Conservation (phyloP, 2,888 invertebrate genomes). For the Bembecia ichneumoniformis region DNA sequence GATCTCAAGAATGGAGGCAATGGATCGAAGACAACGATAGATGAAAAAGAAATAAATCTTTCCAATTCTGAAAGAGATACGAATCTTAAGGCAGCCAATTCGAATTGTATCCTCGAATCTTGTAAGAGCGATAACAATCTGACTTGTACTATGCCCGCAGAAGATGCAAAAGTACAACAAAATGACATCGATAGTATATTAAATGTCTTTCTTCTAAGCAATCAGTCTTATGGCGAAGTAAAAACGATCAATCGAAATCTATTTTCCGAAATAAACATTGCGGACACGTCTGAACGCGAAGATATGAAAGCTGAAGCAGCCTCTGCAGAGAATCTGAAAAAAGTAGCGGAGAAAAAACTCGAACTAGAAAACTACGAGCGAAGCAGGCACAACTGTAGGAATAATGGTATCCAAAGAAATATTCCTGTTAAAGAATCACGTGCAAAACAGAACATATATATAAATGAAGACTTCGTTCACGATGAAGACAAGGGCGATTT, state of each 20-base stretch:
- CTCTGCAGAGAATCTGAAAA: conserved; percentile 46
- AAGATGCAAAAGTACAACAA: conserved; percentile 16
- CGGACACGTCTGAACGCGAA: conserved; percentile 16
- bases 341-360: conserved; percentile 33
- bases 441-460: conserved; percentile 48
- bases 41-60: background rate
- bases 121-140: conserved; percentile 43
- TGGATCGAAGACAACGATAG: conserved; percentile 6
- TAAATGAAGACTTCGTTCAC: conserved; percentile 35
- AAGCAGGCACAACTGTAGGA: conserved; percentile 17
- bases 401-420: conserved; percentile 17
- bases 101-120: conserved; percentile 22
- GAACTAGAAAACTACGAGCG: conserved; percentile 31
- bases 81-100: background rate
- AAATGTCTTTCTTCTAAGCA: conserved; percentile 33
- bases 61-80: background rate
- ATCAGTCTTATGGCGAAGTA: conserved; percentile 32
- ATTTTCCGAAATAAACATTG: conserved; percentile 48
- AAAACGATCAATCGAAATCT: conserved; percentile 39
- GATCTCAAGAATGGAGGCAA: background rate
- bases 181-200: conserved; percentile 20
- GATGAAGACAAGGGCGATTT: conserved; percentile 21
- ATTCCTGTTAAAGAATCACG: conserved; percentile 50
- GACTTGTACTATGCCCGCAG: conserved; percentile 34
- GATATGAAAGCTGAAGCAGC: conserved; percentile 23